Evolutionary conservation across 2,797 vertebrate genomes (phyloP), one percentile per base, ranked within the genome.

Genomic region (Graptemys geographica): DNA sequence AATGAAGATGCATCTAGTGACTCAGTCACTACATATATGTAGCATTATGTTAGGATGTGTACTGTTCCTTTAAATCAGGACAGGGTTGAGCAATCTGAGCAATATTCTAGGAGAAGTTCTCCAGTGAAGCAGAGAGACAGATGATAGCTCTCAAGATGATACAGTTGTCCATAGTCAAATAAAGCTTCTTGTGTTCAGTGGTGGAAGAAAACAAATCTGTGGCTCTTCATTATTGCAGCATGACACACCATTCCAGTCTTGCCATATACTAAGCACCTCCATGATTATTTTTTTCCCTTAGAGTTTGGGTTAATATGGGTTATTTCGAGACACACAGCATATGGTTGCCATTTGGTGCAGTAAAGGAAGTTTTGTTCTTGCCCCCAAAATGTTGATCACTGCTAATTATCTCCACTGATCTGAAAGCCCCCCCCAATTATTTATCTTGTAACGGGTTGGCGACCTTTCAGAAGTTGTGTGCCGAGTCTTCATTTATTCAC

Each of bases 331-430:
- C 10, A 33, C 11, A 0, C 59, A 41, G 69, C 0, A 49, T 78
- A 55, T 55, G 5, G 28, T 62, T 81, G 9, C 19, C 72, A 2
- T 8, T 2, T 33, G 11, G 1, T 78, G 2, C 51, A 19, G 11
- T 52, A 81, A 87, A 90, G 1, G 65, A 87, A 69, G 0, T 1
- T 1, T 16, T 55, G 1, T 0, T 79, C 88, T 93, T 51, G 25
- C 52, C 2, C 53, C 13, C 47, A 65, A 65, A 84, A 81, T 23
- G 6, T 44, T 69, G 8, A 72, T 88, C 81, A 28, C 33, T 18
- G 4, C 28, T 33, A 19, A 65, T 65, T 83, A 28, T 1, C 0
- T 0, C 1, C 56, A 69, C 16, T 47, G 5, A 44, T 52, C 80
- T 89, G 72, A 52, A 41, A 62, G 47, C 2, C 4, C 23, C 0